Evolutionary conservation across 2,888 invertebrate species (phyloP), one percentile per base, ranked within the genome.

Genomic region (Calameuta idolon): DNA sequence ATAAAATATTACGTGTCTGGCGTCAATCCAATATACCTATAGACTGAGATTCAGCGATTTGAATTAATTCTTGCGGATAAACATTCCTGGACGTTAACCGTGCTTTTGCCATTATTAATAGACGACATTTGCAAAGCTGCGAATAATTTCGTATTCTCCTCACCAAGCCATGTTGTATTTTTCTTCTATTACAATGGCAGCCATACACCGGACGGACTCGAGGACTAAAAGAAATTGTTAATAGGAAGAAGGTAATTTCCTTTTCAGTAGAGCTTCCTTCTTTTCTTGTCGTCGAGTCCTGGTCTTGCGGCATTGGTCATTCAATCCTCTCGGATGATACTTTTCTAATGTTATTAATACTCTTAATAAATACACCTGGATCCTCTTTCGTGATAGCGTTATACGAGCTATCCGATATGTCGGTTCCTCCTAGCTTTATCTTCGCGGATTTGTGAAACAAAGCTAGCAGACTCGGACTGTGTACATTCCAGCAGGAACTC

Each of bases 401-500:
- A 71, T 33, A 71, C 31, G 31, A 5, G 31, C 31, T 12, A 71
- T 71, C 71, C 34, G 71, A 71, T 71, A 71, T 5, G 11, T 71
- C 31, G 33, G 71, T 11, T 34, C 71, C 34, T 34, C 34, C 71
- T 71, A 23, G 34, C 71, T 71, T 55, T 33, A 71, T 31, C 33
- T 12, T 34, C 71, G 68, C 30, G 33, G 55, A 35, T 71, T 71
- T 34, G 68, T 12, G 31, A 75, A 75, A 75, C 37, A 75, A 40
- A 75, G 68, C 40, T 31, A 33, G 31, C 40, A 40, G 71, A 12
- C 33, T 30, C 71, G 12, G 12, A 34, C 71, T 55, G 71, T 31
- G 34, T 71, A 71, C 71, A 34, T 71, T 34, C 31, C 31, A 71
- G 71, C 12, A 34, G 34, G 33, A 40, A 5, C 34, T 76, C 76